Evolutionary conservation across 1,140 invertebrate species (phyloP).

Genomic region (Trachymyrmex septentrionalis): DNA sequence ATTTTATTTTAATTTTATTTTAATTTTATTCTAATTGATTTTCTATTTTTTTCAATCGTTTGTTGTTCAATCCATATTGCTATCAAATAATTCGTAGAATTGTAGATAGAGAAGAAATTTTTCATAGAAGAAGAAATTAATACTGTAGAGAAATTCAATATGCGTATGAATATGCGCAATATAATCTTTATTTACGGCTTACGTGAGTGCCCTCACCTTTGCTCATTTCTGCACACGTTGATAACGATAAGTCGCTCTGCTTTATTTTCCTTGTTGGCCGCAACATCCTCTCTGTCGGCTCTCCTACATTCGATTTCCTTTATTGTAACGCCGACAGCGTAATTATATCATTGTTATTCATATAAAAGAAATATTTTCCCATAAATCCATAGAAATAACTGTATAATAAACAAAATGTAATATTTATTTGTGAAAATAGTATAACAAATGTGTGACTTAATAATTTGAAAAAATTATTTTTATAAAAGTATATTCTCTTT

Average conservation of each 20-base stretch:
- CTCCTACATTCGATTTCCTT: conserved; percentile 21
- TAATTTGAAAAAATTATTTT: conserved; percentile 7
- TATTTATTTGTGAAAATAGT: neutral
- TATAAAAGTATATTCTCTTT: neutral
- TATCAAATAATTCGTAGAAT: neutral
- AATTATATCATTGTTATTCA: conserved; percentile 2
- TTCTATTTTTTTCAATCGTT: neutral
- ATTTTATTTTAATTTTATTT: too few species aligned
- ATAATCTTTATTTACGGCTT: conserved; percentile 58
- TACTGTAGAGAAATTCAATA: neutral
- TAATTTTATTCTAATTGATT: neutral
- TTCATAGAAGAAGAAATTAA: conserved; percentile 21
- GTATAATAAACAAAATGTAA: neutral
- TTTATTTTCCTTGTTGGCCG: conserved; percentile 63
- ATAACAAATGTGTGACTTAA: neutral
- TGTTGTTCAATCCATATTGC: neutral
- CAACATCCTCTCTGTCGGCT: conserved; percentile 61
- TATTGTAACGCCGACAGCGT: neutral
- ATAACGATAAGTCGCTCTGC: conserved; percentile 64
- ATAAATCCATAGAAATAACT: neutral
- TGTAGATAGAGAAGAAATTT: neutral
- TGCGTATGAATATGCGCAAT: conserved; percentile 20
- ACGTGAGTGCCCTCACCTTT: conserved; percentile 55
- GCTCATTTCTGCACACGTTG: conserved; percentile 35
- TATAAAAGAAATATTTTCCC: neutral